These are phyloP conservation scores for Phyllotreta cruciferae DNA, from an alignment of 2,888 invertebrate genomes.

Conservation along the genomic window DNA sequence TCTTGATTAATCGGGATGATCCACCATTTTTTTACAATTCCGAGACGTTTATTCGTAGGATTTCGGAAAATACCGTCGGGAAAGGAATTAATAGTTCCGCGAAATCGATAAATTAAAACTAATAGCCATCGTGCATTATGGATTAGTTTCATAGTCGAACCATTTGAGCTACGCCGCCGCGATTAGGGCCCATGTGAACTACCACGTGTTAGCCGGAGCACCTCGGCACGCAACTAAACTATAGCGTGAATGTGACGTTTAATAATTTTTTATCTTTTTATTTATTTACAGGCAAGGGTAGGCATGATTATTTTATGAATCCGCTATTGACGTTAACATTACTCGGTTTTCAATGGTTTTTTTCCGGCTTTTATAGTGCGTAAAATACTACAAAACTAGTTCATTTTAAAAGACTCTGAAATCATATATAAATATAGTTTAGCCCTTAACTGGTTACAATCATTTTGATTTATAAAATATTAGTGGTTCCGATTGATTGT, in stretches of 20 bases:
- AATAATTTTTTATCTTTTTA: constrained; percentile 24
- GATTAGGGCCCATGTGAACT: constrained; percentile 46
- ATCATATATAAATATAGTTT: too few species aligned
- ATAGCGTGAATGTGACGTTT: constrained; percentile 20
- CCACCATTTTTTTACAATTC: neutral
- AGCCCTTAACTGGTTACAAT: too few species aligned
- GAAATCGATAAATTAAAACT: constrained; percentile 49
- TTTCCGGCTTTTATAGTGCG: neutral
- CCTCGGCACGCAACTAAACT: constrained; percentile 45
- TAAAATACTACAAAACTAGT: too few species aligned
- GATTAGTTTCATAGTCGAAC: constrained; percentile 45
- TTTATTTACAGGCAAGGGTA: constrained; percentile 17
- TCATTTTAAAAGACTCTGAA: too few species aligned
- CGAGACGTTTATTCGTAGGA: constrained; percentile 10
- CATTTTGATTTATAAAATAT: too few species aligned
- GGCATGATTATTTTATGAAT: constrained; percentile 23
- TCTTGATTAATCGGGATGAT: too few species aligned
- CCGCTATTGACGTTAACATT: neutral
- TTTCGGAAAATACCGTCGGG: too few species aligned
- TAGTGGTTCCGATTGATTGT: too few species aligned
- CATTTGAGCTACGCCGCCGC: constrained; percentile 46
- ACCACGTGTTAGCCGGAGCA: constrained; percentile 45
- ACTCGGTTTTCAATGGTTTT: constrained; percentile 2
- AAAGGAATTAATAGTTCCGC: constrained; percentile 46
- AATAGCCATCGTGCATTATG: constrained; percentile 52